phyloP scores from a whole-genome alignment of 2,888 invertebrate species.

The Mactromeris polynyma region DNA sequence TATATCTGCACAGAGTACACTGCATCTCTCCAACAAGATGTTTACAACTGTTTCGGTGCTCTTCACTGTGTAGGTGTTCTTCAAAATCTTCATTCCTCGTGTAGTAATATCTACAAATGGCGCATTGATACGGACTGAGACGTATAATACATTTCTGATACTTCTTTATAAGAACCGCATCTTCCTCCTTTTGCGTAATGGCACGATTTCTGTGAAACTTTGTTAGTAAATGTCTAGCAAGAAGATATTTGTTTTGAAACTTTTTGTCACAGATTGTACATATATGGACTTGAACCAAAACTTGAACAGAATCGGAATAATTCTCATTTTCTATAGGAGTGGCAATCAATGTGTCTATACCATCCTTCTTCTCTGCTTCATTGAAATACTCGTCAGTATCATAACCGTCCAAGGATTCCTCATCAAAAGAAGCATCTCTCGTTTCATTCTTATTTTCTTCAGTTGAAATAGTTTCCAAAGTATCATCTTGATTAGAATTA shows the following conservation, averaged over 20 bases:
- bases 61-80: conserved; percentile 85
- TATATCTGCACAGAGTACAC: conserved; percentile 83
- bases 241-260: conserved; percentile 82
- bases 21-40: conserved; percentile 81
- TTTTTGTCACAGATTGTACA: conserved; percentile 83
- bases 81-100: conserved; percentile 91
- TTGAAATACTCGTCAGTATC: conserved; percentile 39
- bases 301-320: conserved; percentile 17
- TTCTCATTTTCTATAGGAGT: background rate
- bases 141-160: conserved; percentile 93
- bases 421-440: background rate
- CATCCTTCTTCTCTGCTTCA: conserved; percentile 13
- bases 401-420: conserved; percentile 31
- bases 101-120: conserved; percentile 94
- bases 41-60: conserved; percentile 77
- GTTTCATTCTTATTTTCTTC: conserved; percentile 9
- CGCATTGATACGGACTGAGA: conserved; percentile 95
- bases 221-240: conserved; percentile 90
- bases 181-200: conserved; percentile 87
- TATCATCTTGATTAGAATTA: background rate
- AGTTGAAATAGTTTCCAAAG: background rate
- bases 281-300: conserved; percentile 41
- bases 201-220: conserved; percentile 93
- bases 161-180: conserved; percentile 90
- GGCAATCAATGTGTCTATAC: background rate